These are phyloP conservation scores for Catocala nupta DNA, from an alignment of 2,888 invertebrate species.

Conservation along the genomic window DNA sequence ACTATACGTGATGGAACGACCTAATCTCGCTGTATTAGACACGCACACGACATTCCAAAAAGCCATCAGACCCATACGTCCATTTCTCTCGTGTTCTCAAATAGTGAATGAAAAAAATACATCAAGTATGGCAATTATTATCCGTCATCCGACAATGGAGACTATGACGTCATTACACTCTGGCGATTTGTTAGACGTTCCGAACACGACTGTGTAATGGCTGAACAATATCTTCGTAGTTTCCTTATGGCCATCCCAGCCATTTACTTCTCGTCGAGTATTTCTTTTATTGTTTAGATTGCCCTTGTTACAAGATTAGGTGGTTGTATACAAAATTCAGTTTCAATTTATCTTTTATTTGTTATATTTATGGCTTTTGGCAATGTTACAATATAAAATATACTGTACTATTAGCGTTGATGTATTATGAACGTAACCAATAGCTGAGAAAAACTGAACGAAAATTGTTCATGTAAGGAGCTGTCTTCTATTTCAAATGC, in stretches of 20 bases:
- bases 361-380: background rate
- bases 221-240: constrained; percentile 21
- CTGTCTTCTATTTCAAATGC: too few relatives aligned
- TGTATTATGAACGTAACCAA: background rate
- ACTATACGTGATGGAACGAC: too few relatives aligned
- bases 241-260: constrained; percentile 14
- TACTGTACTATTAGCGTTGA: background rate
- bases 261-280: constrained; percentile 15
- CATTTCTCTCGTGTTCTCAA: too few relatives aligned
- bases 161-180: constrained; percentile 24
- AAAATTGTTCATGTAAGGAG: too few relatives aligned
- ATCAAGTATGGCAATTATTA: background rate
- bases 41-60: too few relatives aligned
- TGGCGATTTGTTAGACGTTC: constrained; percentile 25
- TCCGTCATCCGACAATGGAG: background rate
- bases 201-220: constrained; percentile 14
- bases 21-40: too few relatives aligned
- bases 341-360: background rate
- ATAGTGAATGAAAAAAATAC: too few relatives aligned
- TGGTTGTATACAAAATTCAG: background rate
- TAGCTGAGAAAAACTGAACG: background rate
- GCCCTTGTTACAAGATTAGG: constrained; percentile 9
- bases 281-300: constrained; percentile 19
- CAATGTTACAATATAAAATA: background rate
- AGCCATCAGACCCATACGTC: too few relatives aligned